Percentiles rank a stretch among this genome's conserved stretches.
phyloP scores from a whole-genome alignment of 2,797 vertebrate species.

The Sandelia bainsii region DNA sequence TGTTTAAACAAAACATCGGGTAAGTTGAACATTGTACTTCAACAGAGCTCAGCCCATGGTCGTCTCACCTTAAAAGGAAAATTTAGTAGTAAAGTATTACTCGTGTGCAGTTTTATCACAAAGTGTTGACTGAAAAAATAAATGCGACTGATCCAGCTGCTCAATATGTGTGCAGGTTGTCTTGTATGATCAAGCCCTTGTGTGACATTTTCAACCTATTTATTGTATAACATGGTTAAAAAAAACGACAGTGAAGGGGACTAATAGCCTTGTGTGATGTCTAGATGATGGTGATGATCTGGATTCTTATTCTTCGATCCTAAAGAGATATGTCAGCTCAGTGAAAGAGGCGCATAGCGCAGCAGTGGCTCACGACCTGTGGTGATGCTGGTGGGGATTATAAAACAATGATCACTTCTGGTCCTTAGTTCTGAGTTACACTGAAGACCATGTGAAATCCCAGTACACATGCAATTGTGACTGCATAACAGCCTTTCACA shows the following conservation, averaged over 20 bases:
- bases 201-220: constrained; percentile 26
- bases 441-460: constrained; percentile 27
- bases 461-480: constrained; percentile 23
- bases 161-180: background rate
- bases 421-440: constrained; percentile 17
- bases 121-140: background rate
- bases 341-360: background rate
- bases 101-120: background rate
- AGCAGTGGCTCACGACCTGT: background rate
- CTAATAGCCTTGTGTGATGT: constrained; percentile 5
- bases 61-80: constrained; percentile 6
- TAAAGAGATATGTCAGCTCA: constrained; percentile 20
- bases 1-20: background rate
- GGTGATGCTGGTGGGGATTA: constrained; percentile 25
- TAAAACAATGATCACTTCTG: constrained; percentile 13
- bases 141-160: background rate
- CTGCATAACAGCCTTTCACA: constrained; percentile 24
- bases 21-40: background rate
- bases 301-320: constrained; percentile 6
- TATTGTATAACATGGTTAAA: constrained; percentile 11
- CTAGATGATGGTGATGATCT: background rate
- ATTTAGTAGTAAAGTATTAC: background rate
- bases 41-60: background rate
- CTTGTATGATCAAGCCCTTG: background rate
- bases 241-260: background rate